phyloP scores from a whole-genome alignment of 2,888 invertebrate genomes.

The Rhogogaster chlorosoma region DNA sequence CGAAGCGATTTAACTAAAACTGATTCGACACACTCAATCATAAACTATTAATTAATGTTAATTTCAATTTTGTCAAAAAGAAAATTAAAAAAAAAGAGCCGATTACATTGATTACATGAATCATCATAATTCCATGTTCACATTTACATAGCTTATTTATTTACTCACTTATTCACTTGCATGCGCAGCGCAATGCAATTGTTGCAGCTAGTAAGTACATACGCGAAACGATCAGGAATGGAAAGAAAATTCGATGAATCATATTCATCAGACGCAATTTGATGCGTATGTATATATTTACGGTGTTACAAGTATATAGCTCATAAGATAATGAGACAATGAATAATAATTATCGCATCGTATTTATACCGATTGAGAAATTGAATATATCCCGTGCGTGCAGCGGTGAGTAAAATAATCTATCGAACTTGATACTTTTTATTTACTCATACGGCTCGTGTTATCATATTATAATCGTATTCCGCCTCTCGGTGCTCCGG shows the following conservation, averaged over 20 bases:
- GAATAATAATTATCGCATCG: not conserved
- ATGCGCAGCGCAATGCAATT: not conserved
- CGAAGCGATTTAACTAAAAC: not conserved
- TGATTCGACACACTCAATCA: not conserved
- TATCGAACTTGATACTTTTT: not conserved
- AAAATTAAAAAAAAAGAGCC: not conserved
- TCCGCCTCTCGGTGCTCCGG: not conserved
- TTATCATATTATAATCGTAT: not conserved
- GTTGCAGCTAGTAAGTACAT: too few relatives aligned
- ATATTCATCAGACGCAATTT: not conserved
- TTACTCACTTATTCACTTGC: not conserved
- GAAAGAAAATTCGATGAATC: constrained; percentile 2
- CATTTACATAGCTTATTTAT: not conserved
- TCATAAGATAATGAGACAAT: not conserved
- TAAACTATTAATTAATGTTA: not conserved
- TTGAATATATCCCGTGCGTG: not conserved
- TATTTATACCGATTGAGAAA: not conserved
- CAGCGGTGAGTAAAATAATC: not conserved
- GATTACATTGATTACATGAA: not conserved
- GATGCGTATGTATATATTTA: not conserved
- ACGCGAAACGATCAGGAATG: not conserved
- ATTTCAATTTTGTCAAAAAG: too few relatives aligned
- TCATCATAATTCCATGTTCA: not conserved
- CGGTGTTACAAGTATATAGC: not conserved
- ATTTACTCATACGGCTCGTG: not conserved